phyloP scores from a whole-genome alignment of 2,113 vertebrate genomes.

The Megatriorchis doriae region DNA sequence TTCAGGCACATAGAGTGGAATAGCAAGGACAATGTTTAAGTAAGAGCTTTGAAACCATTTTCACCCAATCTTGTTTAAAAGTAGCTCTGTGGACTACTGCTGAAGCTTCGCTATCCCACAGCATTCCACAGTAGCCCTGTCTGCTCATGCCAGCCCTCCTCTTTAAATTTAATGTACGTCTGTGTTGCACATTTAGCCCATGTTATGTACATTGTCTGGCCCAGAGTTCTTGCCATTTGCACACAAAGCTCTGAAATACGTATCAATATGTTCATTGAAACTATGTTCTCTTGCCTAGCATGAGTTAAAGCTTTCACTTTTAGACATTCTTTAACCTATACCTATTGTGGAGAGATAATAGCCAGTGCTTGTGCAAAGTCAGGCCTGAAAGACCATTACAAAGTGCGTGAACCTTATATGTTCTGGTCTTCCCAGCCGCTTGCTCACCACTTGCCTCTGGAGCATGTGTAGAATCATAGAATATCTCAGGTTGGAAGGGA shows the following conservation, averaged over 20 bases:
- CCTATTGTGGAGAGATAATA: neutral
- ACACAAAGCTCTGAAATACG: neutral
- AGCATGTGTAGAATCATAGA: neutral
- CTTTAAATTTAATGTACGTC: accelerated
- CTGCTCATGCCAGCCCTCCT: neutral
- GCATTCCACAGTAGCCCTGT: neutral
- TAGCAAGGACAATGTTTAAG: neutral
- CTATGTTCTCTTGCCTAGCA: neutral
- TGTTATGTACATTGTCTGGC: accelerated
- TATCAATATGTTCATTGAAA: accelerated
- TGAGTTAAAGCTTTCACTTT: neutral
- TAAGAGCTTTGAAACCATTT: neutral
- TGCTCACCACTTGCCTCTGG: neutral
- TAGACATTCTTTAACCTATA: no score
- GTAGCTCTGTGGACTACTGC: neutral
- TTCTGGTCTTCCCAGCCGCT: neutral
- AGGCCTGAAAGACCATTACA: neutral
- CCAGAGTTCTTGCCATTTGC: neutral
- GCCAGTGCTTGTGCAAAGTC: neutral
- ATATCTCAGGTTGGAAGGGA: neutral
- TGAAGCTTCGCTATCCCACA: neutral
- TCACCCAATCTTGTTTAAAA: neutral
- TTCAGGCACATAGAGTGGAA: neutral
- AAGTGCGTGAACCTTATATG: neutral
- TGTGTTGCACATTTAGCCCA: neutral